Evolutionary conservation across 2,113 vertebrate genomes (phyloP).

Genomic region (Monarcha castaneiventris): DNA sequence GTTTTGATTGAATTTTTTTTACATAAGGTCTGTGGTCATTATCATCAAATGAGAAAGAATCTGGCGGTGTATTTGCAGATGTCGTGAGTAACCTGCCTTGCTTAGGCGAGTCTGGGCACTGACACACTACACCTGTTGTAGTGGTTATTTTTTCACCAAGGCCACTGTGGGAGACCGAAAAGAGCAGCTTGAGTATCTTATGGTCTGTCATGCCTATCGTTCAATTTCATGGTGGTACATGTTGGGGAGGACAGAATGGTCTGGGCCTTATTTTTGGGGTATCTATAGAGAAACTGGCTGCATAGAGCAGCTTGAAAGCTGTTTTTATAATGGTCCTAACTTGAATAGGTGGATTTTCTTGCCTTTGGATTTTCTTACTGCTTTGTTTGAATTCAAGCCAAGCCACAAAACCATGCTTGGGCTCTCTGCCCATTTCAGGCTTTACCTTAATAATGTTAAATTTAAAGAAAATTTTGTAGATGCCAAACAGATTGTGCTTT

Average conservation of each 20-base stretch:
- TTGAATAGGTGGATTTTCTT: not conserved
- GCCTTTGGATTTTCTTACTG: not conserved
- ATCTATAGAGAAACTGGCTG: not conserved
- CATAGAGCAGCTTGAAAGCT: not conserved
- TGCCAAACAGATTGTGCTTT: not conserved
- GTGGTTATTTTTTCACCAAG: not conserved
- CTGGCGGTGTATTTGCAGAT: not conserved
- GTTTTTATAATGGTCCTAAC: not conserved
- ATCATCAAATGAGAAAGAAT: not conserved
- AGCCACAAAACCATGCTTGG: slow-evolving; percentile 7
- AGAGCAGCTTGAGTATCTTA: not conserved
- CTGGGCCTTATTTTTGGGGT: not conserved
- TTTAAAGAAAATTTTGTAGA: slow-evolving; percentile 6
- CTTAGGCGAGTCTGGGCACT: not conserved
- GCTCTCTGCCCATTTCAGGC: not conserved
- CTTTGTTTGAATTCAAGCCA: slow-evolving; percentile 11
- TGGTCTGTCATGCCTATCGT: not conserved
- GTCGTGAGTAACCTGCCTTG: not conserved
- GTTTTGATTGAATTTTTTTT: not conserved
- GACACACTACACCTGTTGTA: not conserved
- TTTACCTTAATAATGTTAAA: slow-evolving; percentile 24
- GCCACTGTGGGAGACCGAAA: not conserved
- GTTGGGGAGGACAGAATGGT: not conserved
- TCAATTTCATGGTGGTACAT: fast-evolving
- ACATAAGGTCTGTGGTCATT: not conserved